These are phyloP conservation scores for Parotia lawesii DNA, from an alignment of 2,113 vertebrate genomes.

Conservation along the genomic window DNA sequence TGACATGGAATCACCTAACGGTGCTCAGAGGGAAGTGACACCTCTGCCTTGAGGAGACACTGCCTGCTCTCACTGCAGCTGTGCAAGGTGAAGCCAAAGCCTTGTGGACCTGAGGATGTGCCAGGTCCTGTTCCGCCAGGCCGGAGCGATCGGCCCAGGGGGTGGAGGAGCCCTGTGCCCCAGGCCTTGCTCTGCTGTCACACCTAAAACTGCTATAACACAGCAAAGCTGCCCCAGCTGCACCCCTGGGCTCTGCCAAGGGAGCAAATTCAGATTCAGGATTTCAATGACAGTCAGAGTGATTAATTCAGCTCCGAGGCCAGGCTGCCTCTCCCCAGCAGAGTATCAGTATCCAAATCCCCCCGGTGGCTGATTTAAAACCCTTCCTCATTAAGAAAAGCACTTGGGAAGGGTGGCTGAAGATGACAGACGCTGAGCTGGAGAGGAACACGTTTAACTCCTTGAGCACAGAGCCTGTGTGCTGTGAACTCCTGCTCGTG, in stretches of 20 bases:
- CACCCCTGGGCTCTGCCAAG: not conserved
- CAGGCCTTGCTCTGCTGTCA: not conserved
- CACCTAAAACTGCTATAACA: not conserved
- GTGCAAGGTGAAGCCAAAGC: not conserved
- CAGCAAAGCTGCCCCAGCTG: not conserved
- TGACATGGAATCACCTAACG: not conserved
- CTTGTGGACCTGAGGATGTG: not conserved
- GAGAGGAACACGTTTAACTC: not conserved
- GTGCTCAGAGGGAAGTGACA: not conserved
- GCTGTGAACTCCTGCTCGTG: not conserved
- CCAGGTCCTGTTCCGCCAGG: not conserved
- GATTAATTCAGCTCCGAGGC: conserved; percentile 4
- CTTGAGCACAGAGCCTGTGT: not conserved
- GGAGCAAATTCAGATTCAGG: not conserved
- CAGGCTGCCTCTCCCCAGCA: not conserved
- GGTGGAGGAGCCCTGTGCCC: not conserved
- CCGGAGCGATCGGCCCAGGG: fast-evolving
- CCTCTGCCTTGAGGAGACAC: not conserved
- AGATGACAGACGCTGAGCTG: not conserved
- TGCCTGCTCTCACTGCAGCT: not conserved
- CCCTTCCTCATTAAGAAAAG: conserved; percentile 15
- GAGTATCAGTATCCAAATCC: not conserved
- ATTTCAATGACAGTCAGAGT: conserved; percentile 3
- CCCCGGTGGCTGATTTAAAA: not conserved
- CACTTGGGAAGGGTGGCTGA: not conserved